Evolutionary conservation across 2,797 vertebrate genomes (phyloP), one percentile per base, ranked within the genome.

Genomic region (Gallinago stenura): DNA sequence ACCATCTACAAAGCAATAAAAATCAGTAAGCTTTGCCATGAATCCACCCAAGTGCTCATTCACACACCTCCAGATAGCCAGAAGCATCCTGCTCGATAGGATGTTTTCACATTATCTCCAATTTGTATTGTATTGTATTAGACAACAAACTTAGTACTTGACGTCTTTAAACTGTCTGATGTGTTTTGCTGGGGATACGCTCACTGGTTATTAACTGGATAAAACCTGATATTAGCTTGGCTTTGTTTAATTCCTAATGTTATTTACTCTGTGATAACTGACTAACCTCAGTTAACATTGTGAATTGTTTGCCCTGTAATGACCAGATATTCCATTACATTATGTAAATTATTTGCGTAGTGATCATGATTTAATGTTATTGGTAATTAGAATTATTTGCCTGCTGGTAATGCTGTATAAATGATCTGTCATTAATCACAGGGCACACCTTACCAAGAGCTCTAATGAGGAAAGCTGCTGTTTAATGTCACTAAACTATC

Each of bases 321-420:
- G 97, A 92, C 95, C 96, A 96, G 66, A 78, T 93, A 96, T 95
- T 95, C 95, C 60, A 93, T 97, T 97, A 90, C 88, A 93, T 96
- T 97, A 97, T 93, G 90, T 94, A 97, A 97, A 96, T 97, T 92
- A 96, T 98, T 97, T 97, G 95, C 94, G 93, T 96, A 96, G 91
- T 96, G 96, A 97, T 97, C 95, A 91, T 66, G 79, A 89, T 81
- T 96, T 97, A 97, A 95, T 95, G 94, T 80, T 88, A 81, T 83
- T 93, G 64, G 88, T 96, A 97, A 97, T 97, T 97, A 97, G 89
- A 96, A 96, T 94, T 94, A 95, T 95, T 97, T 97, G 83, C 91
- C 82, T 96, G 89, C 92, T 97, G 90, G 90, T 95, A 89, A 93
- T 96, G 83, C 51, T 72, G n/a, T 91, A 70, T 79, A 69, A 87